Conservation (phyloP, 1,140 invertebrate species). For the Teleogryllus occipitalis region DNA sequence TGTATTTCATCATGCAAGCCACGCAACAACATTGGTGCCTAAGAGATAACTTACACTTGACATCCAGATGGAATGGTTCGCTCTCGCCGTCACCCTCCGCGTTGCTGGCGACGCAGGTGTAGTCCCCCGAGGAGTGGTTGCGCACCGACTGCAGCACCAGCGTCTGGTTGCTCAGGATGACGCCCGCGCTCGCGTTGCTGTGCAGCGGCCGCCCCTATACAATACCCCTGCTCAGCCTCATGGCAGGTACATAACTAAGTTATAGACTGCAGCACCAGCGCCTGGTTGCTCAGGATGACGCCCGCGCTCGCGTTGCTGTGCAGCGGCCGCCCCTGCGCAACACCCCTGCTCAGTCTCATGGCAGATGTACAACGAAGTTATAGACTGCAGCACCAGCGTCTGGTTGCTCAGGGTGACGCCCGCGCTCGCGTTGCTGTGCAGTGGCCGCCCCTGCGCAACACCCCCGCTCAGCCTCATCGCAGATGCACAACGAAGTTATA, state of each 20-base stretch:
- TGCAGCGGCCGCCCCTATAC: constrained; percentile 39
- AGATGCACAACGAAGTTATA: no score
- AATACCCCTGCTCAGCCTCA: no score
- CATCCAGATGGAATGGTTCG: constrained; percentile 67
- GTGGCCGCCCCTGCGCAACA: no score
- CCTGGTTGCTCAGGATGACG: constrained; percentile 74
- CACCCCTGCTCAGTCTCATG: no score
- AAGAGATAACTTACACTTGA: constrained; percentile 66
- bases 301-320: constrained; percentile 62
- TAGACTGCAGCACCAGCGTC: no score
- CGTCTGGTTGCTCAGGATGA: constrained; percentile 75
- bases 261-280: constrained; percentile 73
- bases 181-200: constrained; percentile 63
- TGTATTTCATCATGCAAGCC: no score
- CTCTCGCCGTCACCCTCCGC: constrained; percentile 75
- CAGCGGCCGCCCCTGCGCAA: constrained; percentile 38
- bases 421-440: no score
- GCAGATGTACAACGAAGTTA: no score
- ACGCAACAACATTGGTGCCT: no score
- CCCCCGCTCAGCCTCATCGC: no score
- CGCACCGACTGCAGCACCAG: constrained; percentile 73
- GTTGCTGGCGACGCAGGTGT: constrained; percentile 78
- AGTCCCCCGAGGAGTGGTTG: constrained; percentile 63
- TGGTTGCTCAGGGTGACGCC: no score
- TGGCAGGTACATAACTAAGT: neutral